Percentiles rank a stretch among this genome's conserved stretches.
Conservation (phyloP, 2,113 vertebrate genomes). For the Arizona elegans region DNA sequence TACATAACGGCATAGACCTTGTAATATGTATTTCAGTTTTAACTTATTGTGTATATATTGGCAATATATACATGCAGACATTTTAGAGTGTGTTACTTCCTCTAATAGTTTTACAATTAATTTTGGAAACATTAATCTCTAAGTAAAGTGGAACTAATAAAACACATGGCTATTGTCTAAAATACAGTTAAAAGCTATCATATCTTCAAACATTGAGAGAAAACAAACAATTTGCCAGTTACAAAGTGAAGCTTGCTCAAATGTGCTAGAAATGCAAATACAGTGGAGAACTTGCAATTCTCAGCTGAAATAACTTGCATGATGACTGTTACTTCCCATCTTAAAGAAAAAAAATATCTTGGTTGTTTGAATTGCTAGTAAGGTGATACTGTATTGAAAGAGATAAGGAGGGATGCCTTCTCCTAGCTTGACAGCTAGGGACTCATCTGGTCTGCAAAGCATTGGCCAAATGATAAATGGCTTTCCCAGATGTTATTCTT, state of each 20-base stretch:
- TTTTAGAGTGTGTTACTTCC: background rate
- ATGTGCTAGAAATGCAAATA: background rate
- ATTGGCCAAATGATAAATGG: slow-evolving; percentile 33
- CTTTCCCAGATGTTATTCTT: slow-evolving; percentile 29
- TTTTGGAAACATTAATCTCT: background rate
- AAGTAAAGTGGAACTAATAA: background rate
- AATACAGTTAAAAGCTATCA: background rate
- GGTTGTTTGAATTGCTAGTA: slow-evolving; percentile 21
- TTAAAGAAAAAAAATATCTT: background rate
- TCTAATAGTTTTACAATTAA: background rate
- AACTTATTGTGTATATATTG: background rate
- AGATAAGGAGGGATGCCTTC: slow-evolving; percentile 27
- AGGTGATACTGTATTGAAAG: slow-evolving; percentile 26
- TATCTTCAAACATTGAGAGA: background rate
- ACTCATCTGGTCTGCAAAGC: background rate
- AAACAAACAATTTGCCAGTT: background rate
- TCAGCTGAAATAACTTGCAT: background rate
- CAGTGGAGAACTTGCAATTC: background rate
- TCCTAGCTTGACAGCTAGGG: background rate
- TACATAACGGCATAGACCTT: background rate
- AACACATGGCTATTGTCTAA: background rate
- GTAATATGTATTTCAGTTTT: background rate
- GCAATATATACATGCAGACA: background rate
- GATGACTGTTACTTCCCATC: slow-evolving; percentile 9
- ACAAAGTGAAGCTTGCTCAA: background rate